Percentiles rank a stretch among this genome's conserved stretches.
phyloP scores from a whole-genome alignment of 2,888 invertebrate species.

The Drosophila mettleri region DNA sequence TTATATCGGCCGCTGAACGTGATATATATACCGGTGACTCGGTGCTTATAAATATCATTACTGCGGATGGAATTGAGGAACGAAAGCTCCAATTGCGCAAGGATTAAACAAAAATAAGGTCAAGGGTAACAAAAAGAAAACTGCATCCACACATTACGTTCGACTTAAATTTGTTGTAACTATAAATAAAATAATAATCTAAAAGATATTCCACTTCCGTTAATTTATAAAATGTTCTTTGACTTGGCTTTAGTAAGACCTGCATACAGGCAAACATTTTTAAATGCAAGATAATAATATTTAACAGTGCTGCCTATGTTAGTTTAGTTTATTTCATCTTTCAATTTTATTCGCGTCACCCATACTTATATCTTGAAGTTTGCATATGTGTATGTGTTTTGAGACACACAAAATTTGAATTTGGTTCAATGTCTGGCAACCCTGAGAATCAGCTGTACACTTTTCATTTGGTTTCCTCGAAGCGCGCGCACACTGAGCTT shows the following conservation, averaged over 20 bases:
- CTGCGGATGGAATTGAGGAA: constrained; percentile 92
- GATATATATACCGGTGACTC: constrained; percentile 99
- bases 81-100: constrained; percentile 91
- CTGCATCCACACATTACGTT: constrained; percentile 39
- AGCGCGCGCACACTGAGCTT: background rate
- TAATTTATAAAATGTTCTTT: too few relatives aligned
- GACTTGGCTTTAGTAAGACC: too few relatives aligned
- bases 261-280: too few relatives aligned
- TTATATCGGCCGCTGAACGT: constrained; percentile 98
- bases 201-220: constrained; percentile 10
- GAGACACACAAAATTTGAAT: background rate
- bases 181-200: constrained; percentile 55
- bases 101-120: constrained; percentile 88
- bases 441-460: constrained; percentile 31
- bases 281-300: too few relatives aligned
- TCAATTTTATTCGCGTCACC: too few relatives aligned
- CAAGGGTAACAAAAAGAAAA: constrained; percentile 11
- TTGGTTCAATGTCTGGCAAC: background rate
- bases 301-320: too few relatives aligned
- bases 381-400: too few relatives aligned
- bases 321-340: too few relatives aligned
- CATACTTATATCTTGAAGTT: background rate
- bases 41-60: constrained; percentile 93
- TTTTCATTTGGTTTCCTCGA: constrained; percentile 11
- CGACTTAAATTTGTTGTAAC: constrained; percentile 64